Percentiles rank a stretch among this genome's conserved stretches.
Conservation (phyloP, 2,888 invertebrate genomes). For the Elaeidobius kamerunicus region DNA sequence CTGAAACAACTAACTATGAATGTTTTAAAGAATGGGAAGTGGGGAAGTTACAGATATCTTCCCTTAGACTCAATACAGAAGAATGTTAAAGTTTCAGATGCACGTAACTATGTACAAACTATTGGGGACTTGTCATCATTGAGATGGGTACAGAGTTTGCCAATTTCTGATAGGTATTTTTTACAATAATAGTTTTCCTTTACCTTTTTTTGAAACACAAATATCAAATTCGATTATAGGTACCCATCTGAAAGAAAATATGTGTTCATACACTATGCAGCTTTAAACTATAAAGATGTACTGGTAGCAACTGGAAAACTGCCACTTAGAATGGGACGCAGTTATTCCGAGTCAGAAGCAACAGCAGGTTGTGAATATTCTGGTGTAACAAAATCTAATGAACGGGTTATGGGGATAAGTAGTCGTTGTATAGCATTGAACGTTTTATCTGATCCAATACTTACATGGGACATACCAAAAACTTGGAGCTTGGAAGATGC, state of each 20-base stretch:
- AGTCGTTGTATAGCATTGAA: constrained; percentile 47
- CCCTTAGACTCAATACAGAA: constrained; percentile 25
- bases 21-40: constrained; percentile 33
- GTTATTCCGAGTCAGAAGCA: constrained; percentile 76
- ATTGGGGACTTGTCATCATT: constrained; percentile 81
- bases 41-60: constrained; percentile 37
- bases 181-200: no score
- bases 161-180: constrained; percentile 35
- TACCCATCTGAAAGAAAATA: no score
- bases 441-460: constrained; percentile 50
- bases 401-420: constrained; percentile 53
- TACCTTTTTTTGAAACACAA: neutral
- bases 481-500: constrained; percentile 63
- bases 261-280: constrained; percentile 69
- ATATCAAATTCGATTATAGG: no score
- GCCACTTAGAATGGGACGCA: no score
- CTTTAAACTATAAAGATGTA: constrained; percentile 93
- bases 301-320: constrained; percentile 94
- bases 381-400: constrained; percentile 40
- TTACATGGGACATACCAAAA: constrained; percentile 53
- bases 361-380: constrained; percentile 88
- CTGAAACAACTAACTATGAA: constrained; percentile 36
- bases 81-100: constrained; percentile 49
- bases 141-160: constrained; percentile 73
- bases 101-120: constrained; percentile 43